Base-by-base conservation (phyloP, 2,888 invertebrate species). In the Schizaphis graminum region DNA sequence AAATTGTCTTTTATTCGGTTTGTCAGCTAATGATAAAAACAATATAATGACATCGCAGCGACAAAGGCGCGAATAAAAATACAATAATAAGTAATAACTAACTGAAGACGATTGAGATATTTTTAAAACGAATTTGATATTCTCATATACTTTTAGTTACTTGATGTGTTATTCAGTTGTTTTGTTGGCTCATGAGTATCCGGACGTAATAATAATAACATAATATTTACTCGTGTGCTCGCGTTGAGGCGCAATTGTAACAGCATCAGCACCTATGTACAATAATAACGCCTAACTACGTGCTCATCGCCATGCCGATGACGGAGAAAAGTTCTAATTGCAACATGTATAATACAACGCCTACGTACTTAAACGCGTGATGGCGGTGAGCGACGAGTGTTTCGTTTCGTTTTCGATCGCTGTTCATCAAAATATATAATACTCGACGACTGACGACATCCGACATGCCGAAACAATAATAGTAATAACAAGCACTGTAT, bases 361-460 rank as follows among this genome's bases (percentile, higher is more conserved):
- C 67, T 67, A 16, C 16, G 67, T 16, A 35, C 77, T 35, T 77
- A 21, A 53, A 53, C 35, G 77, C 35, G 35, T 8, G 67, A 16
- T 16, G 35, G 35, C 77, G 77, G 77, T 77, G 77, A 77, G 77
- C 35, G 77, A 77, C 77, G 21, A 77, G 35, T 35, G 77, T 77
- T 77, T 77, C 77, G 21, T 77, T 35, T 67, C 67, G n/a, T 67
- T 67, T 67, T 77, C 77, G 77, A 77, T 77, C 77, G 77, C 77
- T 77, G 21, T 35, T 35, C 77, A 21, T 77, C 77, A 77, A 77
- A 77, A 77, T 61, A 67, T 67, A 77, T 35, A 77, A 21, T 35
- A 16, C 67, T 67, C 67, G 77, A 77, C 21, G 77, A 77, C 35
- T 35, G 77, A 77, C 77, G 35, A 77, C 77, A 77, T 77, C 77